Evolutionary conservation across 2,797 vertebrate species (phyloP).

Genomic region (Pyrocephalus nanus): DNA sequence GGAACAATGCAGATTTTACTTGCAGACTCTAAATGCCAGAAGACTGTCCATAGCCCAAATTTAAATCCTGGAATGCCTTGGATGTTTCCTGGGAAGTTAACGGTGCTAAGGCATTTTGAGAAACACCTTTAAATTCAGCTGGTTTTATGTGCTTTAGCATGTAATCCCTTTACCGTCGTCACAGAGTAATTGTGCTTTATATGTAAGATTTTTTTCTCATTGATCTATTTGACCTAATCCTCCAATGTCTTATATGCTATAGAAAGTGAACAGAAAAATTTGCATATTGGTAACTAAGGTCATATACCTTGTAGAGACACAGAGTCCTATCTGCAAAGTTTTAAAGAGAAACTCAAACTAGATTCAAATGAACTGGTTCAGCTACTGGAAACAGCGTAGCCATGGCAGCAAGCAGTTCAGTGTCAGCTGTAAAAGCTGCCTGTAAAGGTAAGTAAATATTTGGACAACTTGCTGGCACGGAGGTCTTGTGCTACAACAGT

Average conservation of each 20-base stretch:
- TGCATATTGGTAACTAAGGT: background rate
- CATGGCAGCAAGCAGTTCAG: conserved; percentile 22
- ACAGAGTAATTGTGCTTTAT: background rate
- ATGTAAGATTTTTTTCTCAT: background rate
- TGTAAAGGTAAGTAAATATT: conserved; percentile 57
- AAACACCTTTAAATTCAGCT: background rate
- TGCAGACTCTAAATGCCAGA: background rate
- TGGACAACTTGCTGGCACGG: conserved; percentile 45
- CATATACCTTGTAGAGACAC: background rate
- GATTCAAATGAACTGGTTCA: background rate
- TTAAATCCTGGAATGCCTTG: background rate
- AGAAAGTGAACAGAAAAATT: background rate
- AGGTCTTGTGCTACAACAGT: background rate
- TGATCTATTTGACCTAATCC: background rate
- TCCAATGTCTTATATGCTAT: background rate
- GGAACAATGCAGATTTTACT: background rate
- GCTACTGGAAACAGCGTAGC: background rate
- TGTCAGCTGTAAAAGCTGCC: conserved; percentile 11
- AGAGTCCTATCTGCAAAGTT: background rate
- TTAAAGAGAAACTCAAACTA: background rate
- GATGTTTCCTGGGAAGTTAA: background rate
- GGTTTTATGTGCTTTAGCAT: background rate
- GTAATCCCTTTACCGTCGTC: background rate
- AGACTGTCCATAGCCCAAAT: background rate
- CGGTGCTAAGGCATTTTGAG: background rate